A percentile compares a stretch with the other conserved stretches of the same genome.
phyloP scores from a whole-genome alignment of 1,140 invertebrate genomes.

The Ostrea denselamellosa region DNA sequence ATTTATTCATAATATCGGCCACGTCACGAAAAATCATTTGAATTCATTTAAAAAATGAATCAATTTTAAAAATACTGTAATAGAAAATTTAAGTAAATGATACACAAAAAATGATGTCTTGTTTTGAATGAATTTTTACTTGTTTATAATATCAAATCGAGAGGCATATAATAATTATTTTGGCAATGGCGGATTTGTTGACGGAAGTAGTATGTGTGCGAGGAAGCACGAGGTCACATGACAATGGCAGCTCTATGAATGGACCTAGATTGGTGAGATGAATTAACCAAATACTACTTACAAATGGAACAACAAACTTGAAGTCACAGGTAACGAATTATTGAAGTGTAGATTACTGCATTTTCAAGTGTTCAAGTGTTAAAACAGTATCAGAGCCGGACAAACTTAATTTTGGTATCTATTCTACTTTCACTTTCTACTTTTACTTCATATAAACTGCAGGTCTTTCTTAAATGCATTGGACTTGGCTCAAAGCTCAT shows the following conservation, averaged over 20 bases:
- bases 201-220: conserved; percentile 47
- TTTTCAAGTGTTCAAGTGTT: neutral
- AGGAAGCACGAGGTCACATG: conserved; percentile 46
- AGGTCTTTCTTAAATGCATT: no score
- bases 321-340: neutral
- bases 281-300: neutral
- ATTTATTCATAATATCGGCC: conserved; percentile 72
- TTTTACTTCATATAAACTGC: neutral
- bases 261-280: neutral
- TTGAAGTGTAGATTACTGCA: no score
- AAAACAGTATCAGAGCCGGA: neutral
- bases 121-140: conserved; percentile 27
- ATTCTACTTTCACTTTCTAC: conserved; percentile 18
- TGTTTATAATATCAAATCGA: conserved; percentile 26
- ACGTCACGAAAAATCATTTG: conserved; percentile 43
- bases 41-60: conserved; percentile 31
- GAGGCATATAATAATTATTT: conserved; percentile 37
- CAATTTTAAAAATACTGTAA: neutral
- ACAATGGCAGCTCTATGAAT: conserved; percentile 6
- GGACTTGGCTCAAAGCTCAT: no score
- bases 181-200: conserved; percentile 47
- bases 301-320: neutral
- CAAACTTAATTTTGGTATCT: neutral
- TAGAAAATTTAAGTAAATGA: neutral
- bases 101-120: conserved; percentile 12